These are phyloP conservation scores for Glaucidium brasilianum DNA, from an alignment of 2,113 vertebrate genomes.

Conservation along the genomic window DNA sequence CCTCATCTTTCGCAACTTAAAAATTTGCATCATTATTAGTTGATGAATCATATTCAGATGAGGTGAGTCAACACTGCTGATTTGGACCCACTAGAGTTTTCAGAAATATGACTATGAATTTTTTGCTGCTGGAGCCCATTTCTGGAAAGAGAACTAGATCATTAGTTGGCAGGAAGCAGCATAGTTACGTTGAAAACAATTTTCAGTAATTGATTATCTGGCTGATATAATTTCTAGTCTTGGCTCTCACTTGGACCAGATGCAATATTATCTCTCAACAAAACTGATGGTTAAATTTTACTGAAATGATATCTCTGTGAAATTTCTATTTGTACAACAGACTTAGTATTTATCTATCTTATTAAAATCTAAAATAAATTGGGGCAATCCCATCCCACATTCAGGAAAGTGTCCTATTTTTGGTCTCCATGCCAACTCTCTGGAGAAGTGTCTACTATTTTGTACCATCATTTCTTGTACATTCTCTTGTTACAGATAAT, in stretches of 20 bases:
- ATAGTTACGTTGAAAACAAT: background rate
- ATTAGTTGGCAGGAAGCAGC: background rate
- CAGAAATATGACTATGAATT: background rate
- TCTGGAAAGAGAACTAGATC: background rate
- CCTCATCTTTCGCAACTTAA: background rate
- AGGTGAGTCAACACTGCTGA: background rate
- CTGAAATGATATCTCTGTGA: background rate
- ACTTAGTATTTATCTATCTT: conserved; percentile 27
- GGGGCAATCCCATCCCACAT: conserved; percentile 15
- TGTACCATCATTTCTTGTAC: conserved; percentile 35
- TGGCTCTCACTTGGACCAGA: background rate
- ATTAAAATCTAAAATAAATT: conserved; percentile 51
- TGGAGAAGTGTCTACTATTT: conserved; percentile 47
- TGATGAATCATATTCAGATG: background rate
- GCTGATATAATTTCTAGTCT: background rate
- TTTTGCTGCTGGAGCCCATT: background rate
- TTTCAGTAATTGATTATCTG: conserved; percentile 21
- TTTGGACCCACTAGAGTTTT: background rate
- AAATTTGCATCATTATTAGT: background rate
- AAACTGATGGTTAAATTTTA: conserved; percentile 1
- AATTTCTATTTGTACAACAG: conserved; percentile 2
- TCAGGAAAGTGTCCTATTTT: conserved; percentile 34
- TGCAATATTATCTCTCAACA: background rate
- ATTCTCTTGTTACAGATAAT: conserved; percentile 46
- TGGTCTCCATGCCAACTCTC: conserved; percentile 36